Evolutionary conservation across 2,797 vertebrate species (phyloP).

Genomic region (Microctenopoma steveboyesi): DNA sequence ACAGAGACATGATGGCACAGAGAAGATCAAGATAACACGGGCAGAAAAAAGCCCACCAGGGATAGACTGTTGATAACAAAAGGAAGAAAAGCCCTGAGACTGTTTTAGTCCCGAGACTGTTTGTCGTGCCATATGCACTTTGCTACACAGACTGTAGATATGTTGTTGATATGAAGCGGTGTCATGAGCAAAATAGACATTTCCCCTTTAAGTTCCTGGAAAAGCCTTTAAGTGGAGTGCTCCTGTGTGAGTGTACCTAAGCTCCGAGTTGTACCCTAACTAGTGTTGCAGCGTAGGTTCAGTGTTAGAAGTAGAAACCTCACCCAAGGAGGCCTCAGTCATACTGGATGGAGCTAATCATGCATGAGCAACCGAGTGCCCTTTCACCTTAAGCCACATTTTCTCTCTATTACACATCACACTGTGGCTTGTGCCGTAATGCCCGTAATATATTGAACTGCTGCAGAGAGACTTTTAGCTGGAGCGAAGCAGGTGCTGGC

Average conservation of each 20-base stretch:
- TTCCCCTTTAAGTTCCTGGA: not conserved
- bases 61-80: slow-evolving; percentile 38
- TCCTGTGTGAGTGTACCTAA: not conserved
- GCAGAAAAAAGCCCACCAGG: slow-evolving; percentile 8
- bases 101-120: slow-evolving; percentile 39
- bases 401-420: slow-evolving; percentile 32
- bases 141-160: slow-evolving; percentile 1
- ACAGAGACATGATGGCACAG: slow-evolving; percentile 43
- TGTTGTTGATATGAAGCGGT: not conserved
- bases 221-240: not conserved
- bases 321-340: slow-evolving; percentile 36
- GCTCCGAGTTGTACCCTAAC: not conserved
- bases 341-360: slow-evolving; percentile 47
- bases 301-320: slow-evolving; percentile 3
- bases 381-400: slow-evolving; percentile 44
- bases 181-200: slow-evolving; percentile 9
- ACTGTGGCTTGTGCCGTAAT: slow-evolving; percentile 47
- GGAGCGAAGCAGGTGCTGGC: slow-evolving; percentile 58
- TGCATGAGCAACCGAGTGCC: slow-evolving; percentile 5
- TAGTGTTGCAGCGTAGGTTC: not conserved
- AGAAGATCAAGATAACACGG: slow-evolving; percentile 47
- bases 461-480: slow-evolving; percentile 49
- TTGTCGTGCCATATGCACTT: slow-evolving; percentile 18
- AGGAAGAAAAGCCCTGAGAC: slow-evolving; percentile 29
- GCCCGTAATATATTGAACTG: slow-evolving; percentile 61